Evolutionary conservation across 2,888 invertebrate genomes (phyloP).

Genomic region (Zeuzera pyrina): DNA sequence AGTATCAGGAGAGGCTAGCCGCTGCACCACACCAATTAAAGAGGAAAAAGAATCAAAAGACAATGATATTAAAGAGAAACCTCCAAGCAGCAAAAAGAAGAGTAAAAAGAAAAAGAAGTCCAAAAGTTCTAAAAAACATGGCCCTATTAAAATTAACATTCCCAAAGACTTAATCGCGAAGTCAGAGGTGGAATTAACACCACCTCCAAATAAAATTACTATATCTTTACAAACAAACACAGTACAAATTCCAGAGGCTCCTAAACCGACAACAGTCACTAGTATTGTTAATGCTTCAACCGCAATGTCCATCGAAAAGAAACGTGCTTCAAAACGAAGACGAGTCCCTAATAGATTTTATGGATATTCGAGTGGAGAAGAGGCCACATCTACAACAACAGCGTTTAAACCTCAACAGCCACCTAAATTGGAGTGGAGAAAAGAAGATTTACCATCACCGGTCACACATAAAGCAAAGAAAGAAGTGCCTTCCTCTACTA

Average conservation of each 20-base stretch:
- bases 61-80: constrained; percentile 58
- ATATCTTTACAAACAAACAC: constrained; percentile 67
- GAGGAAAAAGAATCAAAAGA: constrained; percentile 38
- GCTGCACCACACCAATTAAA: constrained; percentile 76
- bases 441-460: constrained; percentile 78
- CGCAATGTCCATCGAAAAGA: constrained; percentile 66
- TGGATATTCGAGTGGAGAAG: constrained; percentile 90
- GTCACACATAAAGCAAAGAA: constrained; percentile 61
- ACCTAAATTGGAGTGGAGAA: constrained; percentile 81
- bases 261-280: constrained; percentile 23
- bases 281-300: constrained; percentile 17
- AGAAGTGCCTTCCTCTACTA: constrained; percentile 55
- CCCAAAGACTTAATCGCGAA: constrained; percentile 62
- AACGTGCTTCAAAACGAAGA: constrained; percentile 84
- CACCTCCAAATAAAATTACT: constrained; percentile 56
- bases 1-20: constrained; percentile 73
- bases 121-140: constrained; percentile 56
- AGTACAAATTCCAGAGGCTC: constrained; percentile 57
- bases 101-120: constrained; percentile 77
- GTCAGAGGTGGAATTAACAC: constrained; percentile 31
- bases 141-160: constrained; percentile 75
- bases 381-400: constrained; percentile 61
- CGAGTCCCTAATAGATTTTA: constrained; percentile 90
- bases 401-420: constrained; percentile 73
- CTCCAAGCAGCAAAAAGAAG: constrained; percentile 76